Evolutionary conservation across 1,140 invertebrate species (phyloP).

Genomic region (Mamestra configurata): DNA sequence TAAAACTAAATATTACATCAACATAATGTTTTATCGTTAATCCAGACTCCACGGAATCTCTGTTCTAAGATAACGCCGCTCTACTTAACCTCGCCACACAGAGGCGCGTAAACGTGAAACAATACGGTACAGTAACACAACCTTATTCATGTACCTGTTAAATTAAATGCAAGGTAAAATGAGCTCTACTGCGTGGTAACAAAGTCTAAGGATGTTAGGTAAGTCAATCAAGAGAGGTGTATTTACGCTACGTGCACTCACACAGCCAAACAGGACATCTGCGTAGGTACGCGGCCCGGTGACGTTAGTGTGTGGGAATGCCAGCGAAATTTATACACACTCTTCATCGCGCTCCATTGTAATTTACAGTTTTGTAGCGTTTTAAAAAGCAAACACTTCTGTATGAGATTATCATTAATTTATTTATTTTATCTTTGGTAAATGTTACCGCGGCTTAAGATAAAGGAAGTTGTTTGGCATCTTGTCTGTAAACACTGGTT

Average conservation of each 20-base stretch:
- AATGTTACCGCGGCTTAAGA: slow-evolving; percentile 23
- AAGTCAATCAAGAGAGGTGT: slow-evolving; percentile 55
- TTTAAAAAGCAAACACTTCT: slow-evolving; percentile 78
- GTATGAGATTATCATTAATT: slow-evolving; percentile 76
- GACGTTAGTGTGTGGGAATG: slow-evolving; percentile 79
- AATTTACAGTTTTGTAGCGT: slow-evolving; percentile 82
- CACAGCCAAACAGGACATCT: slow-evolving; percentile 65
- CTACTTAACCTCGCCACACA: slow-evolving; percentile 87
- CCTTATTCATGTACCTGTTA: slow-evolving; percentile 65
- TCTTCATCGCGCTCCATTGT: slow-evolving; percentile 77
- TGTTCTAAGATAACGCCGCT: slow-evolving; percentile 86
- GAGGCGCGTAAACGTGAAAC: slow-evolving; percentile 86
- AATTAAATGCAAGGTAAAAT: slow-evolving; percentile 54
- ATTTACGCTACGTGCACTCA: slow-evolving; percentile 74
- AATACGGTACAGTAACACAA: slow-evolving; percentile 85
- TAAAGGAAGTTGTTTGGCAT: slow-evolving; percentile 11
- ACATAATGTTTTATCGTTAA: slow-evolving; percentile 66
- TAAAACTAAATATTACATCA: slow-evolving; percentile 42
- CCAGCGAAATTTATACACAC: slow-evolving; percentile 85
- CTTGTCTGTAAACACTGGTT: slow-evolving; percentile 13
- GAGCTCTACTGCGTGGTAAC: slow-evolving; percentile 49
- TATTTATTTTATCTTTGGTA: slow-evolving; percentile 65
- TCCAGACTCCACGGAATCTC: slow-evolving; percentile 82
- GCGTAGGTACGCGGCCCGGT: slow-evolving; percentile 66
- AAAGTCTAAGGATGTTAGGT: slow-evolving; percentile 42